Percentiles rank a stretch among this genome's conserved stretches.
Conservation (phyloP, 1,140 invertebrate genomes). For the Drosophila sulfurigaster region DNA sequence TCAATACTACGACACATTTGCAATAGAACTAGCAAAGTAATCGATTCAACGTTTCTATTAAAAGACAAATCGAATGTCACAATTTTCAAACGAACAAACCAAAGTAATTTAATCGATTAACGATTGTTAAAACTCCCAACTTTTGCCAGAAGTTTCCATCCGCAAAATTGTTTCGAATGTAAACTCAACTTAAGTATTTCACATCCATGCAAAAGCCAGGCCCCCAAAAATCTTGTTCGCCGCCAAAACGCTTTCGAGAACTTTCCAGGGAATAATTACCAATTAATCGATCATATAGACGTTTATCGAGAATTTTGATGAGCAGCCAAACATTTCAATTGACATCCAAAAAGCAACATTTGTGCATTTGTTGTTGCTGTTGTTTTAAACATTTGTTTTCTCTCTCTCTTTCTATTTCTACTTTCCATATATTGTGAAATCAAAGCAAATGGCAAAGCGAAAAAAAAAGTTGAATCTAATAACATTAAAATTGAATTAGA, state of each 20-base stretch:
- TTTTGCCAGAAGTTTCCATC: too few species aligned
- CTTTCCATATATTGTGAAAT: conserved; percentile 22
- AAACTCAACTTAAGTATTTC: too few species aligned
- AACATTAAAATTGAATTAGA: conserved; percentile 32
- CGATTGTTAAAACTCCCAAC: too few species aligned
- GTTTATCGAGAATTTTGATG: conserved; percentile 24
- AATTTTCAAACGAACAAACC: too few species aligned
- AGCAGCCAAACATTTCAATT: conserved; percentile 36
- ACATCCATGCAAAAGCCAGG: background rate
- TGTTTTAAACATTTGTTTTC: conserved; percentile 11
- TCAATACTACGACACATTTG: background rate
- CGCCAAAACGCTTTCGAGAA: conserved; percentile 56
- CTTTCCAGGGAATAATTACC: conserved; percentile 43
- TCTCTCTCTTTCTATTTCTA: conserved; percentile 1
- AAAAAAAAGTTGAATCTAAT: conserved; percentile 36
- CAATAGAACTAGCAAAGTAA: background rate
- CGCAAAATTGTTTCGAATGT: too few species aligned
- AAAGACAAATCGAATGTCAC: background rate
- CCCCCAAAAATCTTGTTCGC: background rate
- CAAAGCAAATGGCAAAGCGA: conserved; percentile 9
- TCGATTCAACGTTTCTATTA: background rate
- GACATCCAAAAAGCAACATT: background rate
- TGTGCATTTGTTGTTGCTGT: background rate
- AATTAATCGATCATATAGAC: conserved; percentile 15
- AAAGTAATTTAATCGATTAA: too few species aligned